Percentiles rank a stretch among this genome's conserved stretches.
Evolutionary conservation across 2,888 invertebrate genomes (phyloP).

Genomic region (Marasmarcha lunaedactyla): DNA sequence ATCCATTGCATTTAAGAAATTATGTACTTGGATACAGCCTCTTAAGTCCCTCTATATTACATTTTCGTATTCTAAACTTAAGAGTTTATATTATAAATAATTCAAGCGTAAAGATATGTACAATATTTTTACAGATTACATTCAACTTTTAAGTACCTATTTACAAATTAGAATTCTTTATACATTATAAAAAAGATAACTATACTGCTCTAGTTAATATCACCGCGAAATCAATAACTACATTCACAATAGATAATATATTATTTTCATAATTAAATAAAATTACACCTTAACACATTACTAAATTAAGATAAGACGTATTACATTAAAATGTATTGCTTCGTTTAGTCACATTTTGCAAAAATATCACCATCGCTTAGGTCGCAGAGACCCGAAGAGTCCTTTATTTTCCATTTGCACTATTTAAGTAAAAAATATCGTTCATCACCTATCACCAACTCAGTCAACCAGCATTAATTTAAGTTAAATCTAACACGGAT

Average conservation of each 20-base stretch:
- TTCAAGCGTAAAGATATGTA: slow-evolving; percentile 70
- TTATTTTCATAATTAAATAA: slow-evolving; percentile 43
- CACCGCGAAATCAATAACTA: slow-evolving; percentile 68
- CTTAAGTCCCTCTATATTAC: slow-evolving; percentile 26
- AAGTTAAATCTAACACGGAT: slow-evolving; percentile 56
- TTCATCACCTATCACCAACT: slow-evolving; percentile 46
- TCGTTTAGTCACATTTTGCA: slow-evolving; percentile 78
- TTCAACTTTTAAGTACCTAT: slow-evolving; percentile 64
- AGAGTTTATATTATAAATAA: slow-evolving; percentile 59
- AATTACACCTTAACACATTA: slow-evolving; percentile 55
- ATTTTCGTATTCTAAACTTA: slow-evolving; percentile 43
- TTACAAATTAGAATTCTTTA: slow-evolving; percentile 70
- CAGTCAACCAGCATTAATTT: slow-evolving; percentile 60
- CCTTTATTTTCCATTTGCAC: slow-evolving; percentile 18
- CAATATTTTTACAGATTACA: slow-evolving; percentile 68
- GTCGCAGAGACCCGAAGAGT: slow-evolving; percentile 22
- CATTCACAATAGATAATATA: slow-evolving; percentile 64
- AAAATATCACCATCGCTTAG: slow-evolving; percentile 72
- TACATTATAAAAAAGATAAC: slow-evolving; percentile 67
- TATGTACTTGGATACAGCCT: slow-evolving; percentile 9
- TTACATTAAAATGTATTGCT: slow-evolving; percentile 82
- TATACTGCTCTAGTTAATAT: slow-evolving; percentile 62
- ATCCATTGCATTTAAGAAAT: slow-evolving; percentile 17
- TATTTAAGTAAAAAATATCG: slow-evolving; percentile 58
- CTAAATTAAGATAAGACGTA: slow-evolving; percentile 71